These are phyloP conservation scores for Xenentodon cancila DNA, from an alignment of 2,797 vertebrate genomes.

Conservation along the genomic window DNA sequence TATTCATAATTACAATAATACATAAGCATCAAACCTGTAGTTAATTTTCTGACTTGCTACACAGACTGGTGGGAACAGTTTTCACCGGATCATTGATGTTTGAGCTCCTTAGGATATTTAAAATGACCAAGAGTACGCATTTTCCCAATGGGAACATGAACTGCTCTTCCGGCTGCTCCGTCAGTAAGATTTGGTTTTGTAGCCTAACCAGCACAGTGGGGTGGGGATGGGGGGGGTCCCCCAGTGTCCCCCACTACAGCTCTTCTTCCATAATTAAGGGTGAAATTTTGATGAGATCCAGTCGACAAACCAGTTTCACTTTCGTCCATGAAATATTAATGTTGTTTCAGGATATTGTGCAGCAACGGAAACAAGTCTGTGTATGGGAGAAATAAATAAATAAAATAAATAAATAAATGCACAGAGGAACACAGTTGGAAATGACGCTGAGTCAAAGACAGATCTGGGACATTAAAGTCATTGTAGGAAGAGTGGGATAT, in stretches of 20 bases:
- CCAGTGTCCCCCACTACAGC: too few species aligned
- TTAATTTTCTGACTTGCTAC: not conserved
- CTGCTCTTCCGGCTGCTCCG: not conserved
- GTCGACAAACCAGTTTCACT: constrained; percentile 53
- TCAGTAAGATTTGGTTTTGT: constrained; percentile 7
- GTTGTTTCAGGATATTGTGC: constrained; percentile 38
- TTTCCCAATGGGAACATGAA: constrained; percentile 8
- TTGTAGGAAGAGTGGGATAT: constrained; percentile 34
- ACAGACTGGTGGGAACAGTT: not conserved
- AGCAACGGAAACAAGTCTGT: constrained; percentile 12
- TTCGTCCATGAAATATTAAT: constrained; percentile 69
- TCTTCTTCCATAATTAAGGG: constrained; percentile 50
- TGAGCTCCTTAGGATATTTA: constrained; percentile 31
- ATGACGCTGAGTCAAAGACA: constrained; percentile 61
- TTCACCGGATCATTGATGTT: constrained; percentile 33
- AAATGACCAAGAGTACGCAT: constrained; percentile 35
- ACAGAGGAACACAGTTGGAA: constrained; percentile 14
- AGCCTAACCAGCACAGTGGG: constrained; percentile 8
- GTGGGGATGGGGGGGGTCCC: not conserved
- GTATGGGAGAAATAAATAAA: not conserved
- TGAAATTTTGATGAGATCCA: constrained; percentile 67
- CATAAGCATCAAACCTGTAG: not conserved
- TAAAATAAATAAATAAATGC: not conserved
- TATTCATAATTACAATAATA: not conserved
- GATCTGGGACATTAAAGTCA: constrained; percentile 70